Evolutionary conservation across 2,113 vertebrate species (phyloP), one percentile per base, ranked within the genome.

Genomic region (Panthera leo): DNA sequence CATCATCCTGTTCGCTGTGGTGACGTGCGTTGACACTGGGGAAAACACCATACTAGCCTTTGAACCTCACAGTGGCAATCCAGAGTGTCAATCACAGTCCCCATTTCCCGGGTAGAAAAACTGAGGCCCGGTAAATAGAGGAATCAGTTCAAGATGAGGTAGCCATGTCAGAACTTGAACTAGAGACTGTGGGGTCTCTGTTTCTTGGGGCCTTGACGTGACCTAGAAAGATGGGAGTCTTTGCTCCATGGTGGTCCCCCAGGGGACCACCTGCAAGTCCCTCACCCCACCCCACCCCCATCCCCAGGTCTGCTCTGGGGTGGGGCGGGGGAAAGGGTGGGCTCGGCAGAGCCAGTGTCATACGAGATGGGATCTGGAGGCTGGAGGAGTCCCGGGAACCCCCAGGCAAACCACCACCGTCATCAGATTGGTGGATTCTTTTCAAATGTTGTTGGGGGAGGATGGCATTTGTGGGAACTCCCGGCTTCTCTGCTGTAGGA

Each of bases 1-100:
- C 65, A 7, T 18, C 39, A 2, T 25, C 45, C n/a, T 70, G 9
- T 5, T 5, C 4, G 7, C 23, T 19, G 0, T 0, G 6, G 4
- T 51, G 85, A 39, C 3, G 5, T 70, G 95, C 68, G 65, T 36
- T 39, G 75, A 21, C 4, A 6, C 29, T 58, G 3, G 55, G 7
- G 63, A 61, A 53, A 67, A 58, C 45, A 23, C 27, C 2, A 3
- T 3, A 1, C 79, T 13, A 1, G 23, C 7, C 58, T 29, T 2
- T 11, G 67, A n/a, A 39, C 29, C 55, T 83, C 39, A 55, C 7
- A 29, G 67, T 2, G 58, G 63, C 55, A 13, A 55, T 36, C 39
- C 29, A 18, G 18, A 68, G 23, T 4, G 73, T 85, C 27, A 5
- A 42, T 12, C 0, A 1, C 9, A 2, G 13, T 7, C n/a, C 82